These are phyloP conservation scores for Lamellibrachia satsuma DNA, from an alignment of 2,888 invertebrate species.

Conservation along the genomic window DNA sequence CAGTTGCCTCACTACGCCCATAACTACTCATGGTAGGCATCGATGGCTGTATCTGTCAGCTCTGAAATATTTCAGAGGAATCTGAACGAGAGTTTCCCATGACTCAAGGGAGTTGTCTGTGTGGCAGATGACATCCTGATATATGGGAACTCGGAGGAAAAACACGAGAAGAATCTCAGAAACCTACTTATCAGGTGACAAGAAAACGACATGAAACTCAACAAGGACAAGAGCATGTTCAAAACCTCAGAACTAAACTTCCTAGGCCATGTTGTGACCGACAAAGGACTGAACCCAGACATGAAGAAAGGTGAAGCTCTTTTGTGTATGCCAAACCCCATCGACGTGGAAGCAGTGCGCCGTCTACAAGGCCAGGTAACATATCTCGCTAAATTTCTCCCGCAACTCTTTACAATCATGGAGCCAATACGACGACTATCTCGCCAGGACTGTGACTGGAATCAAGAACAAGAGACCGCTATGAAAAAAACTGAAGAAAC, in stretches of 20 bases:
- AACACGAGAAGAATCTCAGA: constrained; percentile 39
- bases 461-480: too few species aligned
- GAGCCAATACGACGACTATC: constrained; percentile 18
- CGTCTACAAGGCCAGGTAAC: constrained; percentile 26
- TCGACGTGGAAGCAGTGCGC: constrained; percentile 33
- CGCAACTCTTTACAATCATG: background rate
- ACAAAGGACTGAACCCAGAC: constrained; percentile 36
- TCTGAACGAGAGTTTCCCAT: background rate
- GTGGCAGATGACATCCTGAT: background rate
- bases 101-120: background rate
- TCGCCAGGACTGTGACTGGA: background rate
- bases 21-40: constrained; percentile 39
- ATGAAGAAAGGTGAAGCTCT: constrained; percentile 37
- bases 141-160: background rate
- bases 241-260: constrained; percentile 29
- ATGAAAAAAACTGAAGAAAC: constrained; percentile 13
- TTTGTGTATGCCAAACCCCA: constrained; percentile 32
- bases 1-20: constrained; percentile 42
- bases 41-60: background rate
- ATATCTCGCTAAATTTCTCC: background rate
- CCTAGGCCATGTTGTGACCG: constrained; percentile 41
- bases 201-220: constrained; percentile 32
- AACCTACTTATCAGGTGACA: constrained; percentile 37
- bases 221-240: constrained; percentile 33
- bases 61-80: constrained; percentile 14